Evolutionary conservation across 2,113 vertebrate genomes (phyloP), one percentile per base, ranked within the genome.

Genomic region (Scalopus aquaticus): DNA sequence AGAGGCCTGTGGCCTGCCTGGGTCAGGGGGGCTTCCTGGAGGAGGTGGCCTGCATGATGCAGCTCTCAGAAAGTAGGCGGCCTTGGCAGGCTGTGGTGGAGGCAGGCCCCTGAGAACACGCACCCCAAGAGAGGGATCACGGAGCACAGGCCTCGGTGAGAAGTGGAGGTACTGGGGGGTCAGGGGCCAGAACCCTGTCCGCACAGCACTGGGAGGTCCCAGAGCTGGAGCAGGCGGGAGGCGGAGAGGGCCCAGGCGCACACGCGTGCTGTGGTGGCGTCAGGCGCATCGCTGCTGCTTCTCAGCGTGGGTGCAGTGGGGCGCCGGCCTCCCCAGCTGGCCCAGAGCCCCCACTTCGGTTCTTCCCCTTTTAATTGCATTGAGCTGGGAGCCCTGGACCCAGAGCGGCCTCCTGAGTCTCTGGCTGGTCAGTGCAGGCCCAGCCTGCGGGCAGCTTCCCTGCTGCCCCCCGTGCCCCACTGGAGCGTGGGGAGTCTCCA

Each of bases 361-460:
- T 49, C 46, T 49, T 49, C 46, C 8, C 46, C 46, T 49, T 44
- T 49, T 12, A 49, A 2, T 49, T 49, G 46, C 8, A 49, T 49
- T 49, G 46, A 49, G 11, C 46, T 49, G 46, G 46, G 46, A 49
- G 46, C 8, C 58, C 22, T 28, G 0, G 32, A 26, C 35, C 5
- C 26, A 3, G 32, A 56, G 42, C 0, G 4, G 39, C 26, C 58
- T 32, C 51, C 2, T 1, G 74, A 42, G 7, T 30, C 26, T 3
- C 1, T 5, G 0, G 77, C 1, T 39, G 0, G 35, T 62, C 73
- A 9, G 39, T 4, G 44, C 15, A 0, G 3, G 22, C 6, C n/a
- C 39, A 0, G 51, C 22, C 2, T 9, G 39, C 4, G 4, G 62
- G 28, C 17, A 1, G 35, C 4, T 1, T 0, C 46, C 46, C 46